These are phyloP conservation scores for Ursus arctos DNA, from an alignment of 2,113 vertebrate genomes.

Conservation along the genomic window DNA sequence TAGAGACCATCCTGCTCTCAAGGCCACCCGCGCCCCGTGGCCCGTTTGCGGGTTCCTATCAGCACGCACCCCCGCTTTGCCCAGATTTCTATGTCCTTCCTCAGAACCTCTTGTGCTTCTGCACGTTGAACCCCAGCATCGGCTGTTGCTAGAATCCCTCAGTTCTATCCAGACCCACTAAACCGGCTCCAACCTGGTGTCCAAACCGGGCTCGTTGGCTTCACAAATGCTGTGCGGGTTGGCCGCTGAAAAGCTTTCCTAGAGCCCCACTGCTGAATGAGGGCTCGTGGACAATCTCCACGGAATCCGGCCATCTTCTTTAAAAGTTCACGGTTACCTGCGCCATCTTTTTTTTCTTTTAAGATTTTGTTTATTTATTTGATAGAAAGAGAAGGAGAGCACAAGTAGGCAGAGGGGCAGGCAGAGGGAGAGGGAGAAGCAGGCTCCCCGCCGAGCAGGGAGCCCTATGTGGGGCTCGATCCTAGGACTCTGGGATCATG, in stretches of 20 bases:
- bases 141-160: background rate
- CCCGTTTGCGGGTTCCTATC: conserved; percentile 94
- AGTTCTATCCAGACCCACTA: background rate
- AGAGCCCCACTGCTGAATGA: fast-evolving
- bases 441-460: too few relatives aligned
- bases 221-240: fast-evolving
- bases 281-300: fast-evolving
- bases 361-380: too few relatives aligned
- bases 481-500: too few relatives aligned
- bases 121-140: background rate
- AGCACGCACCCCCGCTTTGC: conserved; percentile 48
- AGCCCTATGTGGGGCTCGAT: too few relatives aligned
- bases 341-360: background rate
- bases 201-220: fast-evolving
- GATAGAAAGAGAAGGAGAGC: too few relatives aligned
- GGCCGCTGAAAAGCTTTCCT: fast-evolving
- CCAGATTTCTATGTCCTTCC: background rate
- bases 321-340: background rate
- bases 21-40: conserved; percentile 89
- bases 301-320: background rate
- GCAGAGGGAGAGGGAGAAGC: too few relatives aligned
- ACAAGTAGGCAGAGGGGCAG: too few relatives aligned
- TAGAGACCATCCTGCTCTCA: conserved; percentile 93
- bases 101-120: background rate
- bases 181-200: too few relatives aligned